These are phyloP conservation scores for Maniola hyperantus DNA, from an alignment of 2,888 invertebrate species.

Conservation along the genomic window DNA sequence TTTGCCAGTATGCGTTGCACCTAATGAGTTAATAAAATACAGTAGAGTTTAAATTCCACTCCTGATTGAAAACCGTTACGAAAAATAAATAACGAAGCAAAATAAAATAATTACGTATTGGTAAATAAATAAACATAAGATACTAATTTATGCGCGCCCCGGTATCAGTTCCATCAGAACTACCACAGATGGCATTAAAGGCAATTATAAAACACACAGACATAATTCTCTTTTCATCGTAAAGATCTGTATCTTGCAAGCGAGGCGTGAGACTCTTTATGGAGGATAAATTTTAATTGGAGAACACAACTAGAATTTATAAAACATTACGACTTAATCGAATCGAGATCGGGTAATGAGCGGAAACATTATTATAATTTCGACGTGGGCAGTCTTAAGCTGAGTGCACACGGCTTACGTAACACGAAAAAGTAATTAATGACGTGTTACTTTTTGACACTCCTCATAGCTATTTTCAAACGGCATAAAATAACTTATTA, in stretches of 20 bases:
- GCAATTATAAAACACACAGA: constrained; percentile 67
- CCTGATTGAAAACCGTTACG: background rate
- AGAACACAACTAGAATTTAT: constrained; percentile 65
- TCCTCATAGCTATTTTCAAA: too few species aligned
- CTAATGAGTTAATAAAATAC: background rate
- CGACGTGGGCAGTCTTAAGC: constrained; percentile 64
- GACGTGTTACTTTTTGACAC: background rate
- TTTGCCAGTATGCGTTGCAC: too few species aligned
- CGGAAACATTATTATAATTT: constrained; percentile 72
- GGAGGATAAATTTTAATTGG: constrained; percentile 73
- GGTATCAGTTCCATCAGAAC: constrained; percentile 47
- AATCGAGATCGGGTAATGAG: constrained; percentile 73
- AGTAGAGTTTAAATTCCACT: background rate
- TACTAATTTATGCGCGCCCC: constrained; percentile 52
- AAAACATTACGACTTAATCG: constrained; percentile 77
- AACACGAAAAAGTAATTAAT: background rate
- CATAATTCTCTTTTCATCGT: constrained; percentile 58
- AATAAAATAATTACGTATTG: constrained; percentile 18
- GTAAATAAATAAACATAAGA: constrained; percentile 35
- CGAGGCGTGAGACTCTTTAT: constrained; percentile 61
- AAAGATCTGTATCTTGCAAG: constrained; percentile 32
- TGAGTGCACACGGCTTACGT: constrained; percentile 4
- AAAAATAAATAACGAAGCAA: constrained; percentile 1
- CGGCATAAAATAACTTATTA: too few species aligned
- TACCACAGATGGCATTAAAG: constrained; percentile 61